Conservation (phyloP, 2,797 vertebrate genomes). For the Momotus momota region DNA sequence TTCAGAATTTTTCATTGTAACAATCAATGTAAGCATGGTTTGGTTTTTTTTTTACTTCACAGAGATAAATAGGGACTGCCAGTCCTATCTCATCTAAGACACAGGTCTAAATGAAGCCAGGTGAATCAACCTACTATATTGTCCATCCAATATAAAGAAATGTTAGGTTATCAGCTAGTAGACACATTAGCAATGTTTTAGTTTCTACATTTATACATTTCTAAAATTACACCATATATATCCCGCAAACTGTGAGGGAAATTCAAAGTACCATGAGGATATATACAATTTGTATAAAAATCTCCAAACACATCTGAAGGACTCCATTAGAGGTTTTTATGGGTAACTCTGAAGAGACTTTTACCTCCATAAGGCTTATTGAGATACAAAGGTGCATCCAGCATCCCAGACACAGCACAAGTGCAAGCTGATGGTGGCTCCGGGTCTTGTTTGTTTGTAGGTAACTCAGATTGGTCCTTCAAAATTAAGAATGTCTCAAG, state of each 20-base stretch:
- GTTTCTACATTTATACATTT: neutral
- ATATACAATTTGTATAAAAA: neutral
- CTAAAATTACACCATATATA: neutral
- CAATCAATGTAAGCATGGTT: neutral
- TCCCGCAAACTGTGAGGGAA: neutral
- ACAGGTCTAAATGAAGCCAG: neutral
- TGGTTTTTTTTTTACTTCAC: neutral
- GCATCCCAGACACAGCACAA: neutral
- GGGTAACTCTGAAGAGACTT: neutral
- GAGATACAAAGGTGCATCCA: neutral
- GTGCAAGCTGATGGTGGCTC: neutral
- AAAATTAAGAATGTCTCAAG: neutral
- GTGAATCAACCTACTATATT: neutral
- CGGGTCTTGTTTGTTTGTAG: neutral
- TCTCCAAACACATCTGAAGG: neutral
- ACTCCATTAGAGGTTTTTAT: neutral
- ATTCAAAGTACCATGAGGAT: neutral
- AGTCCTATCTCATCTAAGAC: neutral
- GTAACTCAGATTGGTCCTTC: neutral
- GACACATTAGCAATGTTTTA: neutral
- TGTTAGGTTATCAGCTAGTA: neutral
- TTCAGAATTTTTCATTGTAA: neutral
- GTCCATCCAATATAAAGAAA: neutral
- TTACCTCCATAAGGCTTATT: neutral
- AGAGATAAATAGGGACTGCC: neutral